phyloP scores from a whole-genome alignment of 2,888 invertebrate species.

The Agriopis leucophaearia region DNA sequence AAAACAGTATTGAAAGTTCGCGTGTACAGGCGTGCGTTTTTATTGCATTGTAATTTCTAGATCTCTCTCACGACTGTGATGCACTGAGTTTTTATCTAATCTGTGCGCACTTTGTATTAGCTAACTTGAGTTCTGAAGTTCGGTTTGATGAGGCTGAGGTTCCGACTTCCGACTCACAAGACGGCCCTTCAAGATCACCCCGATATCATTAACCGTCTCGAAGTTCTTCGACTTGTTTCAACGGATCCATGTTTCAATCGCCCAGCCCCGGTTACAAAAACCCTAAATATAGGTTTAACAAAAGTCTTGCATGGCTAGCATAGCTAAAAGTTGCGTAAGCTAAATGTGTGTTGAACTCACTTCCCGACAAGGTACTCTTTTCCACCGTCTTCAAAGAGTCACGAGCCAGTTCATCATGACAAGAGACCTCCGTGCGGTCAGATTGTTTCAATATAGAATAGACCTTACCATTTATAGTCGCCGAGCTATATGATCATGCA shows the following conservation, averaged over 20 bases:
- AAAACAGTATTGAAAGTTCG: constrained; percentile 16
- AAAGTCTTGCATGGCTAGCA: not conserved
- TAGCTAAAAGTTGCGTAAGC: not conserved
- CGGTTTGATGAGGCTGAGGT: too few relatives aligned
- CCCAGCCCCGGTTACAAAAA: too few relatives aligned
- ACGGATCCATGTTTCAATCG: too few relatives aligned
- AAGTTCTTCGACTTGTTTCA: too few relatives aligned
- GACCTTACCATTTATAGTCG: constrained; percentile 29
- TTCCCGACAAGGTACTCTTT: constrained; percentile 1
- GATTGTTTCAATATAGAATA: constrained; percentile 40
- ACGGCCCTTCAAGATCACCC: too few relatives aligned
- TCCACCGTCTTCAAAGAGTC: constrained; percentile 47
- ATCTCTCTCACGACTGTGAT: not conserved
- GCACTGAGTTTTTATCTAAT: too few relatives aligned
- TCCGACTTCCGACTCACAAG: too few relatives aligned
- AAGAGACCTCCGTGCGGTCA: constrained; percentile 59
- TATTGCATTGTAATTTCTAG: not conserved
- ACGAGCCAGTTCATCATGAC: constrained; percentile 63
- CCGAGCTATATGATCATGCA: constrained; percentile 34
- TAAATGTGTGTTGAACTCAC: not conserved
- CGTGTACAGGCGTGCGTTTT: not conserved
- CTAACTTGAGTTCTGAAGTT: too few relatives aligned
- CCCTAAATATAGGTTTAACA: too few relatives aligned
- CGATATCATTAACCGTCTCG: too few relatives aligned
- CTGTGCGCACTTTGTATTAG: too few relatives aligned